A percentile compares a stretch with the other conserved stretches of the same genome.
These are phyloP conservation scores for Papilio aristodemus DNA, from an alignment of 1,140 invertebrate genomes.

Conservation along the genomic window DNA sequence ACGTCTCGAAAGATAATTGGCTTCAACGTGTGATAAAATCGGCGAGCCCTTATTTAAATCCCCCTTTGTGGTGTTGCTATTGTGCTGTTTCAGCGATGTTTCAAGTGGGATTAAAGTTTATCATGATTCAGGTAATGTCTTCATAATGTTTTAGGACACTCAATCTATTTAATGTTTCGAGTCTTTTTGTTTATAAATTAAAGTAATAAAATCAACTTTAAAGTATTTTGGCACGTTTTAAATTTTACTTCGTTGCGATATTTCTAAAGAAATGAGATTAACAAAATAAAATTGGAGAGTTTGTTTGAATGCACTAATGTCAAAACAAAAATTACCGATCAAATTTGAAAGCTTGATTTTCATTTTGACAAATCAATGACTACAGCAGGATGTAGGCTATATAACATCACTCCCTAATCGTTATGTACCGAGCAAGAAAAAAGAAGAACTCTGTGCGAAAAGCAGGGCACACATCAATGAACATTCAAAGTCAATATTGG, in stretches of 20 bases:
- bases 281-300: no score
- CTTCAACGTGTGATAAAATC: conserved; percentile 62
- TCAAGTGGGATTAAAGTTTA: conserved; percentile 53
- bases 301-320: no score
- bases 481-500: no score
- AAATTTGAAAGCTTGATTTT: no score
- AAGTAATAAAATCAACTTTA: background rate
- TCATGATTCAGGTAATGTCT: conserved; percentile 28
- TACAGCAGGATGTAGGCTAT: no score
- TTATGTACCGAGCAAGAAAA: no score
- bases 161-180: conserved; percentile 7
- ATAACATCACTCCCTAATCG: no score
- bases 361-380: no score
- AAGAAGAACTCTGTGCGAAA: no score
- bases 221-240: background rate
- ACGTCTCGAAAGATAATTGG: conserved; percentile 59
- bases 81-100: conserved; percentile 56
- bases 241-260: background rate
- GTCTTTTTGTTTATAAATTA: conserved; percentile 16
- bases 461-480: no score
- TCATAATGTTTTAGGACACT: background rate
- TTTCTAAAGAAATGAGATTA: no score
- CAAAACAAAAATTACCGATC: no score
- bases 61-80: conserved; percentile 43
- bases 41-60: conserved; percentile 53